These are phyloP conservation scores for Lateolabrax maculatus DNA, from an alignment of 2,797 vertebrate species.

Conservation along the genomic window DNA sequence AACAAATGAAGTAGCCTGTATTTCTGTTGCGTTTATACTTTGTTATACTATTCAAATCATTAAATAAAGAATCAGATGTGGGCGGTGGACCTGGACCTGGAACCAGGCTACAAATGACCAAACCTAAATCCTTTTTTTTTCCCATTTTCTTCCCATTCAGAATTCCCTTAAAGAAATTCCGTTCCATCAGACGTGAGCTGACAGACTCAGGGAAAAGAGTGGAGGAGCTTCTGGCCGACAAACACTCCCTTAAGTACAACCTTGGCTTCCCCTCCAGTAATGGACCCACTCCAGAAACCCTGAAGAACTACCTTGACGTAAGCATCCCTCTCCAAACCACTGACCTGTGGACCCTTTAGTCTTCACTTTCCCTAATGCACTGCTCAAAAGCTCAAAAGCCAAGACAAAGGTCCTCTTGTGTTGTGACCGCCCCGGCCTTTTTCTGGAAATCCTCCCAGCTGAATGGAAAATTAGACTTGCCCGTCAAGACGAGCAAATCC, in stretches of 20 bases:
- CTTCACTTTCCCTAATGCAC: constrained; percentile 34
- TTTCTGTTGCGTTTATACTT: not conserved
- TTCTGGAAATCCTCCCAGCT: constrained; percentile 18
- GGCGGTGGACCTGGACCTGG: not conserved
- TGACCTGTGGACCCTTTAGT: constrained; percentile 20
- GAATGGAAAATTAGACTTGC: constrained; percentile 22
- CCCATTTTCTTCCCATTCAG: constrained; percentile 71
- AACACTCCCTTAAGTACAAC: constrained; percentile 87
- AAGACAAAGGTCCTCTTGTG: constrained; percentile 59
- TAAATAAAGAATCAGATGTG: no score
- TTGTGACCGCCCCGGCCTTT: not conserved
- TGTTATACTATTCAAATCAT: not conserved
- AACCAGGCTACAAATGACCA: not conserved
- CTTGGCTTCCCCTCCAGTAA: constrained; percentile 76
- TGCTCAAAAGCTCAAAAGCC: constrained; percentile 24
- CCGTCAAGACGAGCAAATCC: not conserved
- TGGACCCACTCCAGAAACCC: constrained; percentile 90
- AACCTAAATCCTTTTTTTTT: not conserved
- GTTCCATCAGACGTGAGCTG: constrained; percentile 90
- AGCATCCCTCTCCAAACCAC: constrained; percentile 54
- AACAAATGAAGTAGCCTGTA: not conserved
- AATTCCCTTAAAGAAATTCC: constrained; percentile 94
- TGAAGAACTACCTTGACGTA: constrained; percentile 98
- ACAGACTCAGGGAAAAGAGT: constrained; percentile 81
- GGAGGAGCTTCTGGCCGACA: constrained; percentile 83